phyloP scores from a whole-genome alignment of 92 coral and sea anemone genomes.

The Porites cylindrica region DNA sequence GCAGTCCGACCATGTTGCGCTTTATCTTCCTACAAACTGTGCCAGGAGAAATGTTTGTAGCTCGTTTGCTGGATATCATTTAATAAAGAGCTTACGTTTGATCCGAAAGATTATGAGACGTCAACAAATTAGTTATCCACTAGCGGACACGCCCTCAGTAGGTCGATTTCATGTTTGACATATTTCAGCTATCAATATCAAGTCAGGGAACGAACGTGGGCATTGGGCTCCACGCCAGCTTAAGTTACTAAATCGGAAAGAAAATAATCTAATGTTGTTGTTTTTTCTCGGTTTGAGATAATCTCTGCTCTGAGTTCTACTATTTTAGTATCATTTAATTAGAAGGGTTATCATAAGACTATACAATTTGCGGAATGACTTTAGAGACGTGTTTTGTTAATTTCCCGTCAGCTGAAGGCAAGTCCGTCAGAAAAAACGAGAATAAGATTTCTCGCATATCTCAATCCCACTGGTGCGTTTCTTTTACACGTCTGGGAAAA shows the following conservation, averaged over 20 bases:
- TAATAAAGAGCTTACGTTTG: slow-evolving; percentile 1
- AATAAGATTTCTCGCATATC: too few species aligned
- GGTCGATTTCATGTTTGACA: background rate
- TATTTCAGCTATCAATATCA: background rate
- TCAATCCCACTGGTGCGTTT: too few species aligned
- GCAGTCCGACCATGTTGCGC: slow-evolving; percentile 13
- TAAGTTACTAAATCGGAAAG: background rate
- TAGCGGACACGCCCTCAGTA: background rate
- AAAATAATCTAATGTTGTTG: background rate
- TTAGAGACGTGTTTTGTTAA: background rate
- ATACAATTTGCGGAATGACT: background rate
- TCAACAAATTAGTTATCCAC: slow-evolving; percentile 9
- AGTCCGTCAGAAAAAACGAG: too few species aligned
- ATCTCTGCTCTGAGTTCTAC: background rate
- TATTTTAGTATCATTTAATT: background rate
- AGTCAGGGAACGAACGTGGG: too few species aligned
- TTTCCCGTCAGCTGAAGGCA: background rate
- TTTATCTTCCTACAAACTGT: background rate
- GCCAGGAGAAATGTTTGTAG: background rate
- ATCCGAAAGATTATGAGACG: slow-evolving; percentile 24
- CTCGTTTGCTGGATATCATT: slow-evolving; percentile 8
- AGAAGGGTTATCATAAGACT: background rate
- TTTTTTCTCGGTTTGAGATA: background rate
- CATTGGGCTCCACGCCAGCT: background rate
- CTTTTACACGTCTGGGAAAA: too few species aligned